Conservation (phyloP, 2,113 vertebrate genomes). For the Planiliza haematocheilus region DNA sequence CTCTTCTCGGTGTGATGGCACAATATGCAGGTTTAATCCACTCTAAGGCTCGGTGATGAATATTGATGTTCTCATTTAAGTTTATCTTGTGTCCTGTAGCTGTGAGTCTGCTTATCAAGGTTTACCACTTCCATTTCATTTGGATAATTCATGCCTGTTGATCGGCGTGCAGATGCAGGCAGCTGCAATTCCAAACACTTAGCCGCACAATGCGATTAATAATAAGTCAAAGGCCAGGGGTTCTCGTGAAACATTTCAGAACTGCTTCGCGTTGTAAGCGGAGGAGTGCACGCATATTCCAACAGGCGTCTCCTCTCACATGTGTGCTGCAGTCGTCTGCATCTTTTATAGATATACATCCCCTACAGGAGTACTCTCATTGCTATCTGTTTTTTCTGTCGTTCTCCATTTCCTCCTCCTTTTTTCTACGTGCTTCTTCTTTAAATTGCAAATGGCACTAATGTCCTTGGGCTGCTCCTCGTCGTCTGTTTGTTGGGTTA, state of each 20-base stretch:
- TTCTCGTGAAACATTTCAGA: slow-evolving; percentile 47
- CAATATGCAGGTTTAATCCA: slow-evolving; percentile 18
- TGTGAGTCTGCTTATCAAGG: slow-evolving; percentile 41
- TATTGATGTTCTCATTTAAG: slow-evolving; percentile 58
- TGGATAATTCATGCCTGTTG: slow-evolving; percentile 51
- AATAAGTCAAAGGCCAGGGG: slow-evolving; percentile 31
- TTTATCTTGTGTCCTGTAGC: slow-evolving; percentile 44
- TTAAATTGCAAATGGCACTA: slow-evolving; percentile 68
- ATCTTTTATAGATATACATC: slow-evolving; percentile 59
- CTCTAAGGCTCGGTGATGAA: slow-evolving; percentile 45
- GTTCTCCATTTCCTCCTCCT: slow-evolving; percentile 51
- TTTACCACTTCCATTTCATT: slow-evolving; percentile 51
- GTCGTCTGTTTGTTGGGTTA: slow-evolving; percentile 50
- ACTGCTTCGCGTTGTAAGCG: slow-evolving; percentile 23
- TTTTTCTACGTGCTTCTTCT: slow-evolving; percentile 49
- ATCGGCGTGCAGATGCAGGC: slow-evolving; percentile 40
- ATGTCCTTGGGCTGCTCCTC: slow-evolving; percentile 69
- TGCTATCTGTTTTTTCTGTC: slow-evolving; percentile 56
- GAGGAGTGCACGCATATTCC: slow-evolving; percentile 18
- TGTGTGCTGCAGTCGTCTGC: slow-evolving; percentile 40
- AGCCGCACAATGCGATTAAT: slow-evolving; percentile 51
- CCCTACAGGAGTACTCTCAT: slow-evolving; percentile 55
- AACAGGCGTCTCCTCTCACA: slow-evolving; percentile 46
- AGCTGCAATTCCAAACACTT: slow-evolving; percentile 52
- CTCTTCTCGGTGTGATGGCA: slow-evolving; percentile 29